These are phyloP conservation scores for Misgurnus mizolepis DNA, from an alignment of 2,113 vertebrate species.

Conservation along the genomic window DNA sequence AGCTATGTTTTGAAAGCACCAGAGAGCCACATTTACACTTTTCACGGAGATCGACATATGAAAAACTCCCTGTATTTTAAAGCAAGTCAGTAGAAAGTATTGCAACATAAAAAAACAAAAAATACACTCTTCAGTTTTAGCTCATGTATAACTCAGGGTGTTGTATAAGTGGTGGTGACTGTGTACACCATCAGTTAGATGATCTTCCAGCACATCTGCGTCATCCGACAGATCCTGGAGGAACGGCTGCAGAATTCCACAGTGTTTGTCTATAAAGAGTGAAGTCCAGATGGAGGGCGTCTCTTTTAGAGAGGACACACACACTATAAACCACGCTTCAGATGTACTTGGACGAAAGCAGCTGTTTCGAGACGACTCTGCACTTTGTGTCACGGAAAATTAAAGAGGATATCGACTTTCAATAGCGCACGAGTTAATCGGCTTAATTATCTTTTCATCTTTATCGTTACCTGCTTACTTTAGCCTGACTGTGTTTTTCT, in stretches of 20 bases:
- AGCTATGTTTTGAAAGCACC: too few species aligned
- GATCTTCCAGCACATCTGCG: neutral
- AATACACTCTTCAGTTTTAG: too few species aligned
- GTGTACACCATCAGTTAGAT: neutral
- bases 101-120: too few species aligned
- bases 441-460: conserved; percentile 15
- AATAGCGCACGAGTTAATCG: neutral
- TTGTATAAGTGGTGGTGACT: too few species aligned
- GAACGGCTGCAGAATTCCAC: neutral
- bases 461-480: conserved; percentile 20
- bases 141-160: too few species aligned
- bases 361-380: conserved; percentile 23
- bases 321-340: conserved; percentile 26
- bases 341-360: conserved; percentile 25
- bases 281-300: neutral
- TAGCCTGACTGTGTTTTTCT: neutral
- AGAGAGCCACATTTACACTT: too few species aligned
- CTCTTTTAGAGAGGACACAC: conserved; percentile 9
- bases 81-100: too few species aligned
- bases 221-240: neutral
- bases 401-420: conserved; percentile 7
- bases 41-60: too few species aligned
- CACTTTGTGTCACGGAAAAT: conserved; percentile 6
- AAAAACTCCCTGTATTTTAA: too few species aligned
- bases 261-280: neutral